Evolutionary conservation across 2,888 invertebrate species (phyloP), one percentile per base, ranked within the genome.

Genomic region (Chymomyza amoena): DNA sequence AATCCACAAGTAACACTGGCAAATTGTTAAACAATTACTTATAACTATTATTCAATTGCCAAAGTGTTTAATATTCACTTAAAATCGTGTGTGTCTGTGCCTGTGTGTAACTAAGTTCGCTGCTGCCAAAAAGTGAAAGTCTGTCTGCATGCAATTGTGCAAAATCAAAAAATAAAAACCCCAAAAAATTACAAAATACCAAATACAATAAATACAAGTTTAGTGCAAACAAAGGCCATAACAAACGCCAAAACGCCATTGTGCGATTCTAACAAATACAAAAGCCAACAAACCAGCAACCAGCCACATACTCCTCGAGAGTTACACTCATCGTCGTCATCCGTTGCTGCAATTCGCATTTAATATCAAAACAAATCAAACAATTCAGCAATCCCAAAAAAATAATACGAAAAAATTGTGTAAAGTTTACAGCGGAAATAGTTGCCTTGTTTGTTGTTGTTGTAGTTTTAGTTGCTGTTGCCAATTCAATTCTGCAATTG

Each of bases 251-350:
- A 56, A 15, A 64, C 66, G 85, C 71, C 88, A 86, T 84, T 84
- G 84, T 84, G 84, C 72, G 84, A 86, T 84, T 84, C 88, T 84
- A 77, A 78, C 73, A 77, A 61, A 51, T 32, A n/a, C 63, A 52
- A 71, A 61, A 64, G 20, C 52, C 66, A 68, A 71, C 32, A 69
- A 70, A 65, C 65, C 61, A 68, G 67, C 62, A 71, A 64, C 63
- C 72, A 65, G 71, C 68, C 64, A 64, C 60, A 59, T 39, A 66
- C 61, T n/a, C n/a, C n/a, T 45, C 13, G 39, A 63, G 64, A 77
- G 69, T 72, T 66, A 65, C 45, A 52, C 51, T 66, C 70, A 64
- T 64, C 76, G 61, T 45, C 39, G 13, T 45, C 13, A 4, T 45
- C 0, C 13, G 39, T 45, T 45, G 39, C 39, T 45, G 39, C 39